A percentile compares a stretch with the other conserved stretches of the same genome.
Conservation (phyloP, 1,140 invertebrate genomes). For the Heliothis subflexa region DNA sequence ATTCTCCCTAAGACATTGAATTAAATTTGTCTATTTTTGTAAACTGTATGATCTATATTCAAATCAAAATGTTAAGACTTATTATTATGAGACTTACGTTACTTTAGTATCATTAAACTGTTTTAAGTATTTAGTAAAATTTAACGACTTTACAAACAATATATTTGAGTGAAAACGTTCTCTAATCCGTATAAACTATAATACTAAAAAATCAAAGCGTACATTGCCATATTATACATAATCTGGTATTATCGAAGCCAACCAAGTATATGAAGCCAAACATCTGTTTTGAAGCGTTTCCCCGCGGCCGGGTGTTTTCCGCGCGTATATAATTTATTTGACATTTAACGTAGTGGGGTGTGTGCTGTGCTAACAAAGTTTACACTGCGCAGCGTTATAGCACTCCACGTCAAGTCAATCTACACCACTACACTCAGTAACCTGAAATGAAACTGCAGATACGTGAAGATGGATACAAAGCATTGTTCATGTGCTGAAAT, state of each 20-base stretch:
- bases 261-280: conserved; percentile 25
- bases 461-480: not conserved
- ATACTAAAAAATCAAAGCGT: no score
- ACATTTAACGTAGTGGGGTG: conserved; percentile 11
- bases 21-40: no score
- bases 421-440: not conserved
- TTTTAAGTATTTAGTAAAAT: no score
- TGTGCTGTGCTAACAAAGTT: conserved; percentile 21
- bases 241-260: conserved; percentile 29
- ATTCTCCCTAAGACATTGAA: no score
- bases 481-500: no score
- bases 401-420: conserved; percentile 20
- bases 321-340: conserved; percentile 32
- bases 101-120: no score
- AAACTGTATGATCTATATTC: no score
- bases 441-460: conserved; percentile 7
- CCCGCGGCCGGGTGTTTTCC: not conserved
- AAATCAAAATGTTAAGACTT: no score
- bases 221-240: conserved; percentile 3
- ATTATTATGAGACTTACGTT: no score
- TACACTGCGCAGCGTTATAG: conserved; percentile 6
- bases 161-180: no score
- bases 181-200: no score
- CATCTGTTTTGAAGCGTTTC: conserved; percentile 34
- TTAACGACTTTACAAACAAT: no score